Conservation (phyloP, 2,113 vertebrate species). For the Ancistrus triradiatus region DNA sequence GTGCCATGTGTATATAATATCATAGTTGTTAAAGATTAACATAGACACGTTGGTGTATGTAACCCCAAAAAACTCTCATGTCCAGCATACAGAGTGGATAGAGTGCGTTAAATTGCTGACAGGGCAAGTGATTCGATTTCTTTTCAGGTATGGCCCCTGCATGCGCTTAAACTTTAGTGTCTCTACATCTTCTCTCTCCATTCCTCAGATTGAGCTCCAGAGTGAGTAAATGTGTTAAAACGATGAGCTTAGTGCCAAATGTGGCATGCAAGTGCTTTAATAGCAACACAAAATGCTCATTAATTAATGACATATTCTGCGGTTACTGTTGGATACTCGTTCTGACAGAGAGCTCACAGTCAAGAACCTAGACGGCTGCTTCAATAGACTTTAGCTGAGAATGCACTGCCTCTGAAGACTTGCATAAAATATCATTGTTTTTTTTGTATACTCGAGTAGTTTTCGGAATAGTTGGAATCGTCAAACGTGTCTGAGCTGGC, state of each 20-base stretch:
- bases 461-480: slow-evolving; percentile 9
- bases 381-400: slow-evolving; percentile 35
- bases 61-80: too few species aligned
- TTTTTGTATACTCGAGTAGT: slow-evolving; percentile 20
- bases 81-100: too few species aligned
- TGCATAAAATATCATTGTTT: slow-evolving; percentile 3
- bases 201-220: slow-evolving; percentile 29
- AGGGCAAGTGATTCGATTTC: too few species aligned
- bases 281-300: slow-evolving; percentile 53
- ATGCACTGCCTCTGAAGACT: slow-evolving; percentile 12
- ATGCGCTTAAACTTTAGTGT: too few species aligned
- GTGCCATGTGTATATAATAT: too few species aligned
- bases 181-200: slow-evolving; percentile 21
- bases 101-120: too few species aligned
- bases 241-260: slow-evolving; percentile 42
- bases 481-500: slow-evolving; percentile 9
- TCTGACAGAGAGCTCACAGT: slow-evolving; percentile 41
- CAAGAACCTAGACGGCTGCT: slow-evolving; percentile 25
- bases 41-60: too few species aligned
- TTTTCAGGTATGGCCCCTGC: too few species aligned
- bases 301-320: slow-evolving; percentile 54
- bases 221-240: slow-evolving; percentile 48
- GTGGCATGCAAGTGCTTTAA: slow-evolving; percentile 46
- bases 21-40: too few species aligned
- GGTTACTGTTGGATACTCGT: slow-evolving; percentile 43